These are phyloP conservation scores for Lepidurus apus DNA, from an alignment of 1,140 invertebrate species.

Conservation along the genomic window DNA sequence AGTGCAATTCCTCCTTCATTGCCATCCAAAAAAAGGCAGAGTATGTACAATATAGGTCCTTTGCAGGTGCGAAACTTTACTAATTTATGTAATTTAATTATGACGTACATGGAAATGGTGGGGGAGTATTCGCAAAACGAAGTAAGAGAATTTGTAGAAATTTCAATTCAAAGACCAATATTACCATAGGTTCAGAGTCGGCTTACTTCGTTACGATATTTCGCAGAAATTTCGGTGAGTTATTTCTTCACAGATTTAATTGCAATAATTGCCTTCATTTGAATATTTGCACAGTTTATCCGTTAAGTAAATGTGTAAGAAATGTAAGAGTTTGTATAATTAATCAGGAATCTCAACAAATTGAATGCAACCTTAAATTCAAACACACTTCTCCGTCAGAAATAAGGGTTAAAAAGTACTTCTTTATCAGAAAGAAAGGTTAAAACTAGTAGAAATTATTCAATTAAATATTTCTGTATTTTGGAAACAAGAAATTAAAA, in stretches of 20 bases:
- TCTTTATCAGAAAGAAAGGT: no score
- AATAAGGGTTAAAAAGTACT: no score
- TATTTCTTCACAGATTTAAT: no score
- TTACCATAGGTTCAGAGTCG: conserved; percentile 67
- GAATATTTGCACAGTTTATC: background rate
- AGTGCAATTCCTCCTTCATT: conserved; percentile 70
- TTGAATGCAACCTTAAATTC: background rate
- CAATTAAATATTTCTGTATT: no score
- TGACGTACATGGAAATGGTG: conserved; percentile 94
- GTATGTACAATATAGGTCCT: conserved; percentile 50
- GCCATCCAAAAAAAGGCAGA: conserved; percentile 85
- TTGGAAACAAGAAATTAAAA: no score
- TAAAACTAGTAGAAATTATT: no score
- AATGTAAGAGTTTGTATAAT: background rate
- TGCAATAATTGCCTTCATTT: background rate
- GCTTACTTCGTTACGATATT: conserved; percentile 42
- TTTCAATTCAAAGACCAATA: conserved; percentile 76
- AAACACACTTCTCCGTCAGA: no score
- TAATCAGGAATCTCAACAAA: background rate
- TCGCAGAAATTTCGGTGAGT: no score
- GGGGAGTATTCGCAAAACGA: conserved; percentile 70
- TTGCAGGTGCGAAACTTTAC: conserved; percentile 36
- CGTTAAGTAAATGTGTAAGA: background rate
- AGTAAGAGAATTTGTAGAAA: conserved; percentile 57
- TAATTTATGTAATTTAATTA: conserved; percentile 57